Base-by-base conservation (phyloP, 1,140 invertebrate species). In the Penaeus japonicus region DNA sequence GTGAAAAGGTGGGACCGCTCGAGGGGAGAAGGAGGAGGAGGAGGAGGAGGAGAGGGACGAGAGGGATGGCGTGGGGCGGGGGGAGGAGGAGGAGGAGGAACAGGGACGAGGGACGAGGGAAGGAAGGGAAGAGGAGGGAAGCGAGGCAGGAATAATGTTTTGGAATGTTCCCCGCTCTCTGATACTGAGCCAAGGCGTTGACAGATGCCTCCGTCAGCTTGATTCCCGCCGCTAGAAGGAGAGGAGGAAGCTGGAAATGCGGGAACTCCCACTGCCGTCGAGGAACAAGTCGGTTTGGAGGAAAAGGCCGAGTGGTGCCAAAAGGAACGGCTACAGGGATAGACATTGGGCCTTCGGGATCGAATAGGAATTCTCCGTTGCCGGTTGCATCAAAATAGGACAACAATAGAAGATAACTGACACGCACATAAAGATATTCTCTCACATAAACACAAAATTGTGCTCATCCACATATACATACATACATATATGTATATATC, bases 1-100 rank as follows among this genome's bases (percentile, higher is more conserved):
- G 89, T 84, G 83, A 87, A 90, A 87, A 87, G 85, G 89, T 84
- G 85, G 89, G 80, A 54, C 54, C 70, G 73, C 62, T 59, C 53
- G 47, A 27, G 78, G 75, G 57, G 27, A 7, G 85, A 80, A 62
- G 73, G 53, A 24, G 24, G 85, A 22, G n/a, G n/a, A 20, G 87
- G 53, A 30, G 17, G 17, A 32, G 0, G 2, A 35, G 32, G 57
- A 30, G 18, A 18, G 35, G 53, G 84, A 30, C 30, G 32, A 15
- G 35, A 24, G 73, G 18, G 20, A 22, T 2, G 32, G 30, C 32
- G 18, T 0, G 62, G 18, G n/a, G 15, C 10, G 5, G 1, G 24
- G 17, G 79, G 53, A 30, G 80, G 30, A 55, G 24, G 54, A 55
- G 24, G 30, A 59, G 80, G 80, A 82, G 80, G 39, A 81, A 47